Conservation (phyloP, 2,113 vertebrate species). For the Capreolus pygargus region DNA sequence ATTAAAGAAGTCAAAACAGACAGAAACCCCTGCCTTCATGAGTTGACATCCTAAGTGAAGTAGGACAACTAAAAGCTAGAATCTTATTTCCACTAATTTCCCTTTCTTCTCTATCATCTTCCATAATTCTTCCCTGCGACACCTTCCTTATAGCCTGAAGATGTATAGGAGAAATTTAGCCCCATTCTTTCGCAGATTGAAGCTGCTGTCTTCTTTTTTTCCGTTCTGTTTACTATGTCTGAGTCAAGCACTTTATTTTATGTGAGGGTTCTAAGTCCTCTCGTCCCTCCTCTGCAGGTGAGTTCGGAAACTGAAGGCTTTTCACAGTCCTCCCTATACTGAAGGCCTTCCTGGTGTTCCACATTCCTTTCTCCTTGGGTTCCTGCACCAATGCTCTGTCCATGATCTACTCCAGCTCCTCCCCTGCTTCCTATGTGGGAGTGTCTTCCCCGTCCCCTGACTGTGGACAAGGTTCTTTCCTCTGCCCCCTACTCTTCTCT, state of each 20-base stretch:
- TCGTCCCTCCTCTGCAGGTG: background rate
- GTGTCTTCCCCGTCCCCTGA: background rate
- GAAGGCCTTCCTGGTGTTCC: background rate
- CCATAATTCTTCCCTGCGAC: background rate
- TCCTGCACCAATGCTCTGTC: background rate
- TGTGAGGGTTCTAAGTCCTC: background rate
- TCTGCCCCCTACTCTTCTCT: background rate
- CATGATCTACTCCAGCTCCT: background rate
- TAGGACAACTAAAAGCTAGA: background rate
- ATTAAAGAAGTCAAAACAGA: background rate
- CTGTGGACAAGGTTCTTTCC: background rate
- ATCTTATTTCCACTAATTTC: background rate
- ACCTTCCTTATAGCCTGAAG: background rate
- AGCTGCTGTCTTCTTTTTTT: background rate
- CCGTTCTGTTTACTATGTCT: background rate
- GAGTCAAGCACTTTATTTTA: background rate
- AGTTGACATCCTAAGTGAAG: background rate
- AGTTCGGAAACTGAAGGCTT: background rate
- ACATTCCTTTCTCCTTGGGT: background rate
- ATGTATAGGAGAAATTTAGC: background rate
- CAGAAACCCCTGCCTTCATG: background rate
- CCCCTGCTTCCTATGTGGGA: background rate
- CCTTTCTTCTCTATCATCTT: background rate
- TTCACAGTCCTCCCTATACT: background rate
- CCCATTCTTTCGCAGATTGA: background rate